A percentile compares a stretch with the other conserved stretches of the same genome.
Conservation (phyloP, 2,113 vertebrate species). For the Pomatostomus ruficeps region DNA sequence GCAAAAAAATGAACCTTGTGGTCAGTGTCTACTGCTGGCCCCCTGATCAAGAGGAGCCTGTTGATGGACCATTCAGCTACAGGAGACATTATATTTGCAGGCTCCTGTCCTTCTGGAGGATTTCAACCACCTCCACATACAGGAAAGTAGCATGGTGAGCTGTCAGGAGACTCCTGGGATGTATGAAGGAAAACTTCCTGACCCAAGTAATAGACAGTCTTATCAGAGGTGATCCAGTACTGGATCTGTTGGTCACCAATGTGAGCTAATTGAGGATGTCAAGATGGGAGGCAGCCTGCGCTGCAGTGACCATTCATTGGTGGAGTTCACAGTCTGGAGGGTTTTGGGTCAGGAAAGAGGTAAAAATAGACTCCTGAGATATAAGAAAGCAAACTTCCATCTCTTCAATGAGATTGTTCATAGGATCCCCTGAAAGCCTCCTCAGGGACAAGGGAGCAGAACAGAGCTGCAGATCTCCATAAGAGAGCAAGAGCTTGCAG, state of each 20-base stretch:
- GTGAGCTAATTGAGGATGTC: background rate
- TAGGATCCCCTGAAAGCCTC: background rate
- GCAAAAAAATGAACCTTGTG: background rate
- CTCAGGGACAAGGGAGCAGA: background rate
- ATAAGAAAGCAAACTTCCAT: background rate
- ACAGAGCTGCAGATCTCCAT: background rate
- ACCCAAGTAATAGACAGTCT: background rate
- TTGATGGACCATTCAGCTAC: background rate
- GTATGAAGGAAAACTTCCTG: background rate
- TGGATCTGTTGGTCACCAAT: background rate
- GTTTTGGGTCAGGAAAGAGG: background rate
- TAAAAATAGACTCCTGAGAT: background rate
- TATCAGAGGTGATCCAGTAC: background rate
- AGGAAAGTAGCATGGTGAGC: background rate
- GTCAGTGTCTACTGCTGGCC: fast-evolving
- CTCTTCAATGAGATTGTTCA: background rate
- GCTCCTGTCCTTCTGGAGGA: background rate
- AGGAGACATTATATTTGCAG: background rate
- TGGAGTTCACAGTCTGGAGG: background rate
- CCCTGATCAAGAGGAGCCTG: background rate
- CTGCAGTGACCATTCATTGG: no score
- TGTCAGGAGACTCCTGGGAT: background rate
- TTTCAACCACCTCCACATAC: background rate
- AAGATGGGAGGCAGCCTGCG: background rate
- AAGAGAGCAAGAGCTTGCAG: background rate